Evolutionary conservation across 92 coral and sea anemone species (phyloP), one percentile per base, ranked within the genome.

Genomic region (Epizoanthus scotinus): DNA sequence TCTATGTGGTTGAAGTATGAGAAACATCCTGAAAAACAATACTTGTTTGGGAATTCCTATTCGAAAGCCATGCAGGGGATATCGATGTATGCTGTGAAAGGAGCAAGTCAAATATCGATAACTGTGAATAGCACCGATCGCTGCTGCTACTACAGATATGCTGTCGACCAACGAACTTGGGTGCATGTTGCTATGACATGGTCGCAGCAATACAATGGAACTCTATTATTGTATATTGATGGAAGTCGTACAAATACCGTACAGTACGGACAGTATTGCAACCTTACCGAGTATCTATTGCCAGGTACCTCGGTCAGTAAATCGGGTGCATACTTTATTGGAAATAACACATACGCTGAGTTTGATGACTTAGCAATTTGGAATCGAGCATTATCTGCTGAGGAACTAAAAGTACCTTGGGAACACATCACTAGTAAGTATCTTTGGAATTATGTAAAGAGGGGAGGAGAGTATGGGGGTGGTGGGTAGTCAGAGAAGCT

Each of bases 321-420:
- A 19, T 73, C 79, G 12, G 79, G 65, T 56, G 40, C 50, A 10
- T 73, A 73, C 65, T 73, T 28, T 36, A 1, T 73, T 29, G 79
- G 79, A 73, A 27, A 59, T 15, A 31, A 31, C 18, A 50, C 66
- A 15, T 29, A 15, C 60, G 90, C 77, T 17, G 73, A 84, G 55
- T 63, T 71, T 54, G 94, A 87, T 50, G 84, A 86, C 27, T 44
- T 90, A 57, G 94, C 84, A 21, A 84, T 90, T 26, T 90, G 94
- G 94, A 61, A 70, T 36, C 29, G 38, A 3, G 77, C 21, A 0
- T 20, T 85, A 22, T 14, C 65, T 10, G 24, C 26, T 3, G 3
- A n/a, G 0, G 71, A 70, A 14, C 25, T 69, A 21, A 61, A 38
- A 47, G 38, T 0, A 10, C 70, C 82, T 34, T 49, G 70, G 85